phyloP scores from a whole-genome alignment of 2,888 invertebrate genomes.

The Ectropis crepuscularia region DNA sequence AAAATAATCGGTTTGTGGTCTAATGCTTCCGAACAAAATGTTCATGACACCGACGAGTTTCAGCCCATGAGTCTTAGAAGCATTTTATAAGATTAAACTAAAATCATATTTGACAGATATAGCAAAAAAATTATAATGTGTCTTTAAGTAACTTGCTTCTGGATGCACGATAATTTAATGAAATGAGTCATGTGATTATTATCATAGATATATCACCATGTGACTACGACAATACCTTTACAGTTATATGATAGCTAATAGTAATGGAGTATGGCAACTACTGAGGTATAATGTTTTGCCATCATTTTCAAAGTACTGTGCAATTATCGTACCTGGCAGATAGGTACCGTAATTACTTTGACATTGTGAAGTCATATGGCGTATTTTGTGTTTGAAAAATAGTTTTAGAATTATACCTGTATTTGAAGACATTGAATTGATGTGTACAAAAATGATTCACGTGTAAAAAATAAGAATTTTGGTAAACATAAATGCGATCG shows the following conservation, averaged over 20 bases:
- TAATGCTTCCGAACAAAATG: conserved; percentile 14
- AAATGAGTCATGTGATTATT: neutral
- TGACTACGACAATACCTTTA: conserved; percentile 7
- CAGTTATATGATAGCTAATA: neutral
- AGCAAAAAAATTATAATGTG: too few species aligned
- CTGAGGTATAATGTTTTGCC: neutral
- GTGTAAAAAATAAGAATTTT: neutral
- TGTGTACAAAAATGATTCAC: neutral
- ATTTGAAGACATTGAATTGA: conserved; percentile 25
- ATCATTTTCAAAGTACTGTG: neutral
- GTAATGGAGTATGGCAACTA: neutral
- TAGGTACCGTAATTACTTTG: conserved; percentile 6
- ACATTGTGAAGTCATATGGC: conserved; percentile 19
- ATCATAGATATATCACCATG: conserved; percentile 2
- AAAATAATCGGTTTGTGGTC: conserved; percentile 5
- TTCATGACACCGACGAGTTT: conserved; percentile 12
- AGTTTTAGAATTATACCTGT: neutral
- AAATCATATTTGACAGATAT: neutral
- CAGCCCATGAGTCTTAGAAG: neutral
- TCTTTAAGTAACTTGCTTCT: neutral
- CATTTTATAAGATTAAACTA: neutral
- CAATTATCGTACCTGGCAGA: conserved; percentile 1
- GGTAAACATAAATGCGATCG: conserved; percentile 1
- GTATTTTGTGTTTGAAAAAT: too few species aligned
- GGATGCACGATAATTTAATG: neutral